Conservation (phyloP, 2,113 vertebrate species). For the Myiopsitta monachus region DNA sequence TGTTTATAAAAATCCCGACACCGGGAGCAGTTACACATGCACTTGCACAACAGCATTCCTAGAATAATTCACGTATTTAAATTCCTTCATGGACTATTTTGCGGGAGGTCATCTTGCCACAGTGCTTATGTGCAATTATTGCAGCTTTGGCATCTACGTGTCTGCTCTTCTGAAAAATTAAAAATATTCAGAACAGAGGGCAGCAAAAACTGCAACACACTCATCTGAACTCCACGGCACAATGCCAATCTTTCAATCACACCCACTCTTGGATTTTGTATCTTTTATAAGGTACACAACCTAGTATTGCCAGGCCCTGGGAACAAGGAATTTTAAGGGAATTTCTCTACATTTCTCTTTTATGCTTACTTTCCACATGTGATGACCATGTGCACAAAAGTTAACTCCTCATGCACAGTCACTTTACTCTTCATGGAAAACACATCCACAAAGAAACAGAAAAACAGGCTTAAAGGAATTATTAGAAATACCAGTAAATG, state of each 20-base stretch:
- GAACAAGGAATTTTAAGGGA: neutral
- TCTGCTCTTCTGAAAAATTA: neutral
- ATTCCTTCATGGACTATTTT: slow-evolving; percentile 26
- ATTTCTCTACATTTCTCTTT: neutral
- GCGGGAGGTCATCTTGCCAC: neutral
- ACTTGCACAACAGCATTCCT: slow-evolving; percentile 32
- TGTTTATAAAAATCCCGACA: neutral
- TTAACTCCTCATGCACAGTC: neutral
- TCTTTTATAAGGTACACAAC: neutral
- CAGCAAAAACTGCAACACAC: slow-evolving; percentile 19
- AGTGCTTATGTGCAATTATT: neutral
- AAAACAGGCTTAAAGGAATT: neutral
- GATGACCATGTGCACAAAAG: neutral
- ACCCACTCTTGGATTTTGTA: neutral
- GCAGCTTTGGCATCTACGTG: neutral
- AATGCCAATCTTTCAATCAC: neutral
- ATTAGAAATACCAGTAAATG: neutral
- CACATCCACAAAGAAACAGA: neutral
- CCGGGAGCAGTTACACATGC: neutral
- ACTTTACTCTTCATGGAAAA: neutral
- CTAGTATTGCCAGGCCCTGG: neutral
- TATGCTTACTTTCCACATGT: neutral
- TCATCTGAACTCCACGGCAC: neutral
- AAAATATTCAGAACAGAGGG: slow-evolving; percentile 49
- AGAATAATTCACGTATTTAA: slow-evolving; percentile 38